Conservation (phyloP, 2,888 invertebrate genomes). For the Stegana nigrithorax region DNA sequence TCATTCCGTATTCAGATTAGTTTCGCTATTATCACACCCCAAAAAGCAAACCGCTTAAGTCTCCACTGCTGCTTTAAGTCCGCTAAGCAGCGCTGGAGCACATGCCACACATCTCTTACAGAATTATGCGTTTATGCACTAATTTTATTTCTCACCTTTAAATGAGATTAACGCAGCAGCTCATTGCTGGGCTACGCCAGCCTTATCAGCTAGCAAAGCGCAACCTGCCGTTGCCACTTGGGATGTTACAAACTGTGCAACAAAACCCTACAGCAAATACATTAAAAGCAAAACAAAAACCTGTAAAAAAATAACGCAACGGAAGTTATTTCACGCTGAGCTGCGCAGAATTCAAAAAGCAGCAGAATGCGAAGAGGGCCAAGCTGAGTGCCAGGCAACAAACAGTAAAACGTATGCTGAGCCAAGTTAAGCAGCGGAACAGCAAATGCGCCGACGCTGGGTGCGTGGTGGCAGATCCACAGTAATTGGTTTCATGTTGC, state of each 20-base stretch:
- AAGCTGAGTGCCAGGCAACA: slow-evolving; percentile 48
- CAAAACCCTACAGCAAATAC: neutral
- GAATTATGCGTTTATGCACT: slow-evolving; percentile 7
- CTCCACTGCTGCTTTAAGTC: no score
- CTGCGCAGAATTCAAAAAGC: slow-evolving; percentile 4
- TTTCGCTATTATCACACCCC: no score
- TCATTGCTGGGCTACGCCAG: neutral
- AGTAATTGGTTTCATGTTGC: slow-evolving; percentile 55
- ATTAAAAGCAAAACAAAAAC: neutral
- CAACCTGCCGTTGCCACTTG: no score
- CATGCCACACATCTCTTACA: no score
- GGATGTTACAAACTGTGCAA: no score
- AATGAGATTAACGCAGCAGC: slow-evolving; percentile 6
- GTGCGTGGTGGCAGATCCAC: slow-evolving; percentile 29
- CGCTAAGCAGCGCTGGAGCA: no score
- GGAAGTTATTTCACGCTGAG: slow-evolving; percentile 64
- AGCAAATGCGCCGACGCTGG: slow-evolving; percentile 21
- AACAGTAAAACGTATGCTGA: neutral
- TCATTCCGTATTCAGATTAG: no score
- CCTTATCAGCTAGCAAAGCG: no score
- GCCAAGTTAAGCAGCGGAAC: slow-evolving; percentile 51
- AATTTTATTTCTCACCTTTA: slow-evolving; percentile 2
- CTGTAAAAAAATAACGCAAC: slow-evolving; percentile 42
- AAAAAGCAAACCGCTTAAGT: no score
- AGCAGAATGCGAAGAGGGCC: slow-evolving; percentile 42